Base-by-base conservation (phyloP, 2,797 vertebrate species). In the Lepus oiostolus region DNA sequence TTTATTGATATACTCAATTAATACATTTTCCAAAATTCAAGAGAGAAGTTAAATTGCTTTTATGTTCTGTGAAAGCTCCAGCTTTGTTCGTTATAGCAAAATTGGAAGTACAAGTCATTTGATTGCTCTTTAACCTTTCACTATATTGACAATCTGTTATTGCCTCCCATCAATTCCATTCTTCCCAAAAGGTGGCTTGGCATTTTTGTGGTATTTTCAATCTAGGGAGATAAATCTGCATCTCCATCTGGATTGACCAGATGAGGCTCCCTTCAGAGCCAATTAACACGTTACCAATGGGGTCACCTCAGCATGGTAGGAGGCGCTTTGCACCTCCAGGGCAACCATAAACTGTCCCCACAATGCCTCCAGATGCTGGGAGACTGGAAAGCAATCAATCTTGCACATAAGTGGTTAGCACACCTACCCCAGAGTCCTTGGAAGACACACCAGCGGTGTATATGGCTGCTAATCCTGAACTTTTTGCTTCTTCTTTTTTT, bases 221-320 rank as follows among this genome's bases (percentile, higher is more conserved):
- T 96, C 95, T 93, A 91, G 82, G 95, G 87, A 96, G 94, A 97
- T 94, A 96, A 97, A 97, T 97, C 96, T 96, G 82, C 82, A 85
- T 92, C 91, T 96, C 96, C 96, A 91, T 97, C 95, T 97, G 97
- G 95, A 94, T 92, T 97, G 96, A 95, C 96, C 97, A 97, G 96
- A 97, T 96, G 97, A 97, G 97, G 93, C 95, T 97, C 92, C 96
- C 95, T 97, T 97, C 93, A 96, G 95, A 97, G 96, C 95, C 97
- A 97, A 97, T 97, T 97, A 97, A 96, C 97, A 96, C 97, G 95
- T 97, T 94, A 92, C 92, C 22, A 2, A 84, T 94, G 95, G 96
- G 97, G 96, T 96, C 96, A 96, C 94, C 92, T 93, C 95, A 87
- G 95, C 94, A 80, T 96, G 52, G 94, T 79, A 96, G 52, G 92